Evolutionary conservation across 2,888 invertebrate genomes (phyloP).

Genomic region (Tryphoninae sp.): DNA sequence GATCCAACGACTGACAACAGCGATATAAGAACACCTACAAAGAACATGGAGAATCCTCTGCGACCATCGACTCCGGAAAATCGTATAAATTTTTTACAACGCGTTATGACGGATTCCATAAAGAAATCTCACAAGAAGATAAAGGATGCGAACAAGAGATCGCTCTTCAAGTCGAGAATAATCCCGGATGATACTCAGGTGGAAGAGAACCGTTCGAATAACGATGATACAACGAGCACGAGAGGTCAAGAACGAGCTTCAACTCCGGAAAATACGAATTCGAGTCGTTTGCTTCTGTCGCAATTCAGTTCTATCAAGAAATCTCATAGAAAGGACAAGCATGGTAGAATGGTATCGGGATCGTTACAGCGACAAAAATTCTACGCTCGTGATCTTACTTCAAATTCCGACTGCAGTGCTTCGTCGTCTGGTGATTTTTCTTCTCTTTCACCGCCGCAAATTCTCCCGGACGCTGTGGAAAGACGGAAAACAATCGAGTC

Average conservation of each 20-base stretch:
- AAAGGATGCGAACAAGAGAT: conserved; percentile 73
- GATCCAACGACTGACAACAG: background rate
- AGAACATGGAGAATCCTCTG: background rate
- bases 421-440: conserved; percentile 32
- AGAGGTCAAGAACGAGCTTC: conserved; percentile 66
- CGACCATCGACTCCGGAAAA: conserved; percentile 74
- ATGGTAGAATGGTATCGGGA: conserved; percentile 66
- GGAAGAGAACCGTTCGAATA: background rate
- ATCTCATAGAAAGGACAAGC: conserved; percentile 76
- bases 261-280: conserved; percentile 76
- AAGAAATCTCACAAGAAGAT: conserved; percentile 77
- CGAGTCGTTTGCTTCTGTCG: conserved; percentile 74
- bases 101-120: conserved; percentile 73
- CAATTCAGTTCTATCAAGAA: conserved; percentile 76
- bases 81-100: conserved; percentile 69
- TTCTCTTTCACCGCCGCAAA: conserved; percentile 23
- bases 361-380: conserved; percentile 62
- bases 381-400: conserved; percentile 60
- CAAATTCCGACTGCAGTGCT: conserved; percentile 47
- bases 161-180: conserved; percentile 67
- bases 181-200: conserved; percentile 24
- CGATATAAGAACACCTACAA: conserved; percentile 15
- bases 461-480: conserved; percentile 8
- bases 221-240: background rate
- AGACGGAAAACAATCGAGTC: conserved; percentile 26